Evolutionary conservation across 92 coral and sea anemone genomes (phyloP).

Genomic region (Paragorgia papillata): DNA sequence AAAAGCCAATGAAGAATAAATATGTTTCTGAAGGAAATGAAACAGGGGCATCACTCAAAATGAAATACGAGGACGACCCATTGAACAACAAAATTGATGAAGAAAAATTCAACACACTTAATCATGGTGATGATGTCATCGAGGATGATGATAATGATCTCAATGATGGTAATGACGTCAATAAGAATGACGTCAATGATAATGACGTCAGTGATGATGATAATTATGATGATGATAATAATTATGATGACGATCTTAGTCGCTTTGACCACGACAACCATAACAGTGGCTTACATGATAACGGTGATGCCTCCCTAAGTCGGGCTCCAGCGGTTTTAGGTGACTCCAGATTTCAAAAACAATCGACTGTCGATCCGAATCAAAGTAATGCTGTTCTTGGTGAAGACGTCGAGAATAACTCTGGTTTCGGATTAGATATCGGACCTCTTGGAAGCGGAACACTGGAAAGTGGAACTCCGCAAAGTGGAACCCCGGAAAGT

Average conservation of each 20-base stretch:
- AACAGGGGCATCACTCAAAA: background rate
- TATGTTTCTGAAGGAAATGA: background rate
- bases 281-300: background rate
- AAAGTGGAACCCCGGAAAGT: background rate
- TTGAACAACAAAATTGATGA: background rate
- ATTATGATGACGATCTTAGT: background rate
- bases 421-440: background rate
- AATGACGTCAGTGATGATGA: background rate
- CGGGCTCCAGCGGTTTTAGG: background rate
- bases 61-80: background rate
- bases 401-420: background rate
- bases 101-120: background rate
- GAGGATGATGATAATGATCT: background rate
- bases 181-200: background rate
- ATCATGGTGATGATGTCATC: conserved; percentile 1
- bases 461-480: background rate
- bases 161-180: background rate
- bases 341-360: background rate
- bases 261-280: background rate
- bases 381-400: too few species aligned
- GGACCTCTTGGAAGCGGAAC: background rate
- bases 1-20: background rate
- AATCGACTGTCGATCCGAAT: background rate
- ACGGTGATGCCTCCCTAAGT: too few species aligned
- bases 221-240: background rate